A percentile compares a stretch with the other conserved stretches of the same genome.
Conservation (phyloP, 2,888 invertebrate species). For the Phorcus lineatus region DNA sequence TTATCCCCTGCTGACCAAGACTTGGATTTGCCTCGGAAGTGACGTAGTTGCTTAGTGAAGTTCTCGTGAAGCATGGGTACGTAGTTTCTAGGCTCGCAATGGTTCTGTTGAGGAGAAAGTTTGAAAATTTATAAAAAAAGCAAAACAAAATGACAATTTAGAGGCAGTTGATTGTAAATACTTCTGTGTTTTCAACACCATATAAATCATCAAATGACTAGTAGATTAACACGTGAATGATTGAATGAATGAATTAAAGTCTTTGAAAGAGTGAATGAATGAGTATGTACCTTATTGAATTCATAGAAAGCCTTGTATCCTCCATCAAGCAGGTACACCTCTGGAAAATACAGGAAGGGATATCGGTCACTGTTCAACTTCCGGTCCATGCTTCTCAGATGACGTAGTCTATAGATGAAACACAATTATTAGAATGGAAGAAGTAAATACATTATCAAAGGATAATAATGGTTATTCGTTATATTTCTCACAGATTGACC, state of each 20-base stretch:
- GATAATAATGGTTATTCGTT: too few species aligned
- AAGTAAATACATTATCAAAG: too few species aligned
- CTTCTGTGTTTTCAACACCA: too few species aligned
- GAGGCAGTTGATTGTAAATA: too few species aligned
- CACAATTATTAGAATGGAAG: too few species aligned
- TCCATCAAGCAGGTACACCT: slow-evolving; percentile 92
- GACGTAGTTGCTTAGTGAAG: slow-evolving; percentile 12
- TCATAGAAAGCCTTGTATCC: slow-evolving; percentile 79
- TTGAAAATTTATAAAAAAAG: background rate
- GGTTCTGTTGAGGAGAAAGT: background rate
- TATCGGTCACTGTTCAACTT: slow-evolving; percentile 69
- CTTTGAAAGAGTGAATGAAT: too few species aligned
- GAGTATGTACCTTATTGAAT: too few species aligned
- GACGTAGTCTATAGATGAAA: slow-evolving; percentile 79
- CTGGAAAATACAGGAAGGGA: slow-evolving; percentile 79
- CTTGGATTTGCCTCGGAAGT: slow-evolving; percentile 6
- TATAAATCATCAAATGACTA: too few species aligned
- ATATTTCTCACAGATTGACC: too few species aligned
- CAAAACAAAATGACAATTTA: too few species aligned
- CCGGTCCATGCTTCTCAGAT: slow-evolving; percentile 88
- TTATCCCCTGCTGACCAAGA: slow-evolving; percentile 13
- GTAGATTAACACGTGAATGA: too few species aligned
- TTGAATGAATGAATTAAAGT: too few species aligned
- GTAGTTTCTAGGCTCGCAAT: background rate
- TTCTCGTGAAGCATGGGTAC: background rate